Evolutionary conservation across 2,888 invertebrate genomes (phyloP).

Genomic region (Conops quadrifasciatus): DNA sequence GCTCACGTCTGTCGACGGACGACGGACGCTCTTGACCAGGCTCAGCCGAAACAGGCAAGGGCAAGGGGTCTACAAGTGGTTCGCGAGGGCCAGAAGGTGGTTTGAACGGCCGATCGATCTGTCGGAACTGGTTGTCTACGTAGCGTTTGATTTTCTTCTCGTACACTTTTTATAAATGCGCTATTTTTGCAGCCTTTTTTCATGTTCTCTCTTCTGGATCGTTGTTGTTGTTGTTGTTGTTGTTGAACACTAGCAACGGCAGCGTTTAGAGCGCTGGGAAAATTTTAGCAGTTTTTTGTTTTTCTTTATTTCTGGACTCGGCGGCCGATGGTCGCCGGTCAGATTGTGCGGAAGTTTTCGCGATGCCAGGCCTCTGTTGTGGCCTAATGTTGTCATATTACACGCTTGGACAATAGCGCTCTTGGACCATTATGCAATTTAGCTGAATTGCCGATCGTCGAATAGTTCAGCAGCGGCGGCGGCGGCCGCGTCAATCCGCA

Average conservation of each 20-base stretch:
- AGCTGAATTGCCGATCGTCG: conserved; percentile 37
- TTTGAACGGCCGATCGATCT: neutral
- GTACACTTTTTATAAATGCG: neutral
- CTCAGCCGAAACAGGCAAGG: neutral
- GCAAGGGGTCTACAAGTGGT: neutral
- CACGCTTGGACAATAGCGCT: conserved; percentile 47
- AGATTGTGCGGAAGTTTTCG: conserved; percentile 17
- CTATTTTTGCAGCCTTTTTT: neutral
- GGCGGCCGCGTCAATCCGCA: neutral
- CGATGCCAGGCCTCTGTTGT: neutral
- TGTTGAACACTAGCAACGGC: too few species aligned
- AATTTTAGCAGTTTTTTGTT: neutral
- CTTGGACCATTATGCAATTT: conserved; percentile 48
- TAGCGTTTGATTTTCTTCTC: conserved; percentile 22
- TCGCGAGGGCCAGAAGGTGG: too few species aligned
- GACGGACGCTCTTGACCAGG: too few species aligned
- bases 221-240: conserved; percentile 8
- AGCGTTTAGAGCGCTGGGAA: conserved; percentile 13
- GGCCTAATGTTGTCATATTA: conserved; percentile 44
- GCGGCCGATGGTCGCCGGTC: neutral
- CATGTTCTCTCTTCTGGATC: conserved; percentile 3
- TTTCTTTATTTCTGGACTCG: neutral
- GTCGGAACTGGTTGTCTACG: conserved; percentile 26
- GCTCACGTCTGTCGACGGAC: conserved; percentile 19
- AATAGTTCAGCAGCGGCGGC: neutral